Evolutionary conservation across 2,797 vertebrate genomes (phyloP), one percentile per base, ranked within the genome.

Genomic region (Momotus momota): DNA sequence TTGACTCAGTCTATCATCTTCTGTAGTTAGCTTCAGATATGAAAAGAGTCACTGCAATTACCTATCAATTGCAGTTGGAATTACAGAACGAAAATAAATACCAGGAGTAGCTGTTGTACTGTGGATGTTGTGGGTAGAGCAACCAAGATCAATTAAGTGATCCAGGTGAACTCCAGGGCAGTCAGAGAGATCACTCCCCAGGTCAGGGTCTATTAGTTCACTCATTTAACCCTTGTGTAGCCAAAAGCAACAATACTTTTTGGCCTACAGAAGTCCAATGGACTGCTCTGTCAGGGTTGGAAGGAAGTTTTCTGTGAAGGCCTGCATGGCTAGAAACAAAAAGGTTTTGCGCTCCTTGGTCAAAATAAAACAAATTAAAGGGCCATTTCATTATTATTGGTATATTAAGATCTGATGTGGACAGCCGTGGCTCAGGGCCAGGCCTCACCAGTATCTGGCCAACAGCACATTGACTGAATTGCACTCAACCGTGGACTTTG

Each of bases 61-160:
- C 35, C 40, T 79, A 22, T 72, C 67, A 73, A 7, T 29, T 64
- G 49, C 16, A 26, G 9, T 6, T 91, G 82, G 67, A 92, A 46
- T 55, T 72, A 57, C 66, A 70, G 85, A 84, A 57, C 66, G 89
- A 75, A 74, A 80, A 81, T 38, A 84, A 92, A 93, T 46, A 90
- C 15, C 15, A 13, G 21, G 49, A 66, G 41, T 57, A 71, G 27
- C 51, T 82, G 60, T n/a, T 77, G 82, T 48, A 82, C 85, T 88
- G 61, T 83, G 69, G 72, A 70, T 92, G 86, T 86, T 90, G 12
- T 49, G 18, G n/a, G 18, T 41, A 82, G n/a, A 40, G 60, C 20
- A 73, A 55, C 49, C 75, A 66, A 87, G 45, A 57, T 71, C 82
- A 45, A 12, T 79, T 52, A 29, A 77, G 55, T 46, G 57, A 64